Percentiles rank a stretch among this genome's conserved stretches.
Conservation (phyloP, 2,888 invertebrate genomes). For the Eucera pruinosa region DNA sequence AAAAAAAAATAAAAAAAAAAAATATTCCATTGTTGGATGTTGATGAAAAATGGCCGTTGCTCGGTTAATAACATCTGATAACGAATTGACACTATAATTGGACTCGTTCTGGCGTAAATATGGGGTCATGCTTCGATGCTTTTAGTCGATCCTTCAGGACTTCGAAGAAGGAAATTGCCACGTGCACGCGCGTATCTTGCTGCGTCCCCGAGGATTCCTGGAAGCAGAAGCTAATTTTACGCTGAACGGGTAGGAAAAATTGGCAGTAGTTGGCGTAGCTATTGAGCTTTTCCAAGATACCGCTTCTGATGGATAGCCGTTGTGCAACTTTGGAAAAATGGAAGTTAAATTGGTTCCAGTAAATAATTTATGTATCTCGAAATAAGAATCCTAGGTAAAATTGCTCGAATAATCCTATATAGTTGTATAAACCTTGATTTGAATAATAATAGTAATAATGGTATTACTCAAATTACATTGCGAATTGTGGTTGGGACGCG, state of each 20-base stretch:
- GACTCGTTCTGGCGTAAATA: constrained; percentile 66
- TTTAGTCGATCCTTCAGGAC: constrained; percentile 35
- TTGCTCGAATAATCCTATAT: too few relatives aligned
- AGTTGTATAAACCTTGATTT: too few relatives aligned
- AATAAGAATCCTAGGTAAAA: too few relatives aligned
- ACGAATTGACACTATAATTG: constrained; percentile 69
- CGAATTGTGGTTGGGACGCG: too few relatives aligned
- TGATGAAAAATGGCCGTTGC: not conserved
- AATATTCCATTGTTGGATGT: constrained; percentile 2
- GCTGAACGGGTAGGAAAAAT: constrained; percentile 73
- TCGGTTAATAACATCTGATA: constrained; percentile 55
- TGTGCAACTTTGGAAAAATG: not conserved
- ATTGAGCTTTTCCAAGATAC: constrained; percentile 9
- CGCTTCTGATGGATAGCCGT: not conserved
- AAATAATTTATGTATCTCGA: too few relatives aligned
- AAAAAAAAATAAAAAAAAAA: too few relatives aligned
- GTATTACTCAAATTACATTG: too few relatives aligned
- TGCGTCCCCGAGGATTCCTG: not conserved
- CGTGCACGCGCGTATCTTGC: not conserved
- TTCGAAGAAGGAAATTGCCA: not conserved
- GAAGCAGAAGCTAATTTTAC: constrained; percentile 70
- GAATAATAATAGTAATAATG: too few relatives aligned
- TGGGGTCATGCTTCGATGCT: constrained; percentile 49
- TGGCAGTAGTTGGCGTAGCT: constrained; percentile 43
- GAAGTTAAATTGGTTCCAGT: not conserved